Evolutionary conservation across 2,113 vertebrate species (phyloP).

Genomic region (Saguinus imperator): DNA sequence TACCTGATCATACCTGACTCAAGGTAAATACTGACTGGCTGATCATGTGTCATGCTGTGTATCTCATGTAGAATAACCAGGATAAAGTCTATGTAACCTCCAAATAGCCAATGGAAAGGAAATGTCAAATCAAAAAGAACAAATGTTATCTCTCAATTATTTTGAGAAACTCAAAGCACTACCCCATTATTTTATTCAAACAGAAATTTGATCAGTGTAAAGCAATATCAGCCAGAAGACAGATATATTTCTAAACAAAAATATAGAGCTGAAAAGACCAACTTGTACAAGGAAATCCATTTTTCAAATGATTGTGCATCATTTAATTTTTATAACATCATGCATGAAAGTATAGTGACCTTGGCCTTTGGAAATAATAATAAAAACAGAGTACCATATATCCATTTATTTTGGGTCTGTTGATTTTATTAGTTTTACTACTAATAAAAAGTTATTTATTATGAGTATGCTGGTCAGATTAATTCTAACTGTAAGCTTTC

Average conservation of each 20-base stretch:
- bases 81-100: neutral
- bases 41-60: neutral
- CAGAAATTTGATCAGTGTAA: constrained; percentile 20
- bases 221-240: constrained; percentile 36
- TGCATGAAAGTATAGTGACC: constrained; percentile 62
- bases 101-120: neutral
- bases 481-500: constrained; percentile 46
- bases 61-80: neutral
- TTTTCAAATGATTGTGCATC: constrained; percentile 60
- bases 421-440: constrained; percentile 75
- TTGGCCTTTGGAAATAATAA: constrained; percentile 71
- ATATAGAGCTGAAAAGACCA: neutral
- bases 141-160: neutral
- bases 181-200: neutral
- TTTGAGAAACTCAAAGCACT: constrained; percentile 40
- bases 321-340: constrained; percentile 67
- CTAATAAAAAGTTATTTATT: constrained; percentile 68
- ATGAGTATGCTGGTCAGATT: constrained; percentile 57
- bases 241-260: constrained; percentile 1
- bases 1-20: neutral
- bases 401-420: constrained; percentile 59
- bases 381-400: constrained; percentile 48
- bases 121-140: neutral
- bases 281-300: neutral
- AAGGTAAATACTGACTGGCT: neutral